A percentile compares a stretch with the other conserved stretches of the same genome.
phyloP scores from a whole-genome alignment of 2,113 vertebrate species.

The Chionodraco myersi region DNA sequence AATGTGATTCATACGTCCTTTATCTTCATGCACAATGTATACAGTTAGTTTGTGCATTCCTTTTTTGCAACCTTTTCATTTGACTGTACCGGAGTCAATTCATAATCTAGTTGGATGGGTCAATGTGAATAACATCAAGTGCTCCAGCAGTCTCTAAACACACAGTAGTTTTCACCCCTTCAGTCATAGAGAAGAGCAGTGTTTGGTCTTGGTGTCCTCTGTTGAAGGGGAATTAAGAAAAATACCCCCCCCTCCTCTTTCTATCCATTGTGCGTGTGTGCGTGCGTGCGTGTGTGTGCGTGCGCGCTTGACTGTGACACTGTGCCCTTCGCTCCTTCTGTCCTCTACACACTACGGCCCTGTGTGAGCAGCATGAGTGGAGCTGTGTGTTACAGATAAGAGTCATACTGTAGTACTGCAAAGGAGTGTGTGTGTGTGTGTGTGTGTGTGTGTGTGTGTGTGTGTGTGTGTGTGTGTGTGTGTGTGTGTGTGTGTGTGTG shows the following conservation, averaged over 20 bases:
- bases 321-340: constrained; percentile 63
- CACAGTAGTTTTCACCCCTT: constrained; percentile 8
- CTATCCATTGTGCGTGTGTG: constrained; percentile 31
- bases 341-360: constrained; percentile 55
- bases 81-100: constrained; percentile 16
- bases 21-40: neutral
- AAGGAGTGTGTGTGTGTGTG: neutral
- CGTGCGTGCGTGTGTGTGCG: constrained; percentile 31
- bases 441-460: neutral
- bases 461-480: too few species aligned
- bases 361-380: constrained; percentile 61
- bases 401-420: constrained; percentile 30
- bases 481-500: neutral
- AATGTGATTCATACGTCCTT: constrained; percentile 10
- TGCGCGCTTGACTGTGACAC: constrained; percentile 49
- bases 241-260: constrained; percentile 47
- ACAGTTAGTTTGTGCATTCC: neutral
- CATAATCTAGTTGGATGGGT: constrained; percentile 25
- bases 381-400: constrained; percentile 77
- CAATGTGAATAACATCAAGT: constrained; percentile 28
- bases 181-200: constrained; percentile 17
- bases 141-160: constrained; percentile 31
- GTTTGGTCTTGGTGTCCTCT: constrained; percentile 44
- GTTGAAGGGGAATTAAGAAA: constrained; percentile 58
- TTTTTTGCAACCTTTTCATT: constrained; percentile 28